Base-by-base conservation (phyloP, 2,797 vertebrate genomes). In the Lemur catta region DNA sequence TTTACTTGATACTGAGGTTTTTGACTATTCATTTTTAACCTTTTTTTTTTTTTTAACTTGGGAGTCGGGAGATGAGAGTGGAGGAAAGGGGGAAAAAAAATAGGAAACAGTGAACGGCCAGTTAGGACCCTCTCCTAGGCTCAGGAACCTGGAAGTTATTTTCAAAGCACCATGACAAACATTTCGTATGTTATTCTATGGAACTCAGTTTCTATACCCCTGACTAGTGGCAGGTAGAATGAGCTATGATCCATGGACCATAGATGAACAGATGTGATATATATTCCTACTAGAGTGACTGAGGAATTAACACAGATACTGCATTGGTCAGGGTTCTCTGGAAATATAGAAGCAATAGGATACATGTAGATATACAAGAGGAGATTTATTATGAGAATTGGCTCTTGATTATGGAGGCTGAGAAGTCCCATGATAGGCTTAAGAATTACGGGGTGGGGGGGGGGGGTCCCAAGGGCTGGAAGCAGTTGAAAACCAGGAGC, bases 1-100 rank as follows among this genome's bases (percentile, higher is more conserved):
- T 97, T 96, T 90, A 92, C 89, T 95, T 86, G 96, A 92, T 96
- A 85, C 65, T 93, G 22, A 74, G 15, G 52, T 82, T 94, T 95
- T 91, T 95, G 43, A 76, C 57, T 87, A n/a, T 91, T 97, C 35
- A 59, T 89, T 89, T 89, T 76, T 82, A 69, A 78, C 35, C 55
- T 65, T 72, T 22, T 82, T 65, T 78, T 91, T 85, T 78, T 7
- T 12, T 59, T 59, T 63, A 91, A 35, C 9, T 93, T 91, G 61
- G 8, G 7, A 79, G 24, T 74, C 95, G 55, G 28, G 28, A 12
- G n/a, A 0, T 86, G 20, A 41, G 17, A 28, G 15, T 78, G 0
- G n/a, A 30, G 18, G 43, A 30, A 69, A 65, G 48, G 1, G 78
- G 59, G 41, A 13, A 63, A 82, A 41, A 72, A 81, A 69, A 6